phyloP scores from a whole-genome alignment of 2,888 invertebrate genomes.

The Pachymerium ferrugineum region DNA sequence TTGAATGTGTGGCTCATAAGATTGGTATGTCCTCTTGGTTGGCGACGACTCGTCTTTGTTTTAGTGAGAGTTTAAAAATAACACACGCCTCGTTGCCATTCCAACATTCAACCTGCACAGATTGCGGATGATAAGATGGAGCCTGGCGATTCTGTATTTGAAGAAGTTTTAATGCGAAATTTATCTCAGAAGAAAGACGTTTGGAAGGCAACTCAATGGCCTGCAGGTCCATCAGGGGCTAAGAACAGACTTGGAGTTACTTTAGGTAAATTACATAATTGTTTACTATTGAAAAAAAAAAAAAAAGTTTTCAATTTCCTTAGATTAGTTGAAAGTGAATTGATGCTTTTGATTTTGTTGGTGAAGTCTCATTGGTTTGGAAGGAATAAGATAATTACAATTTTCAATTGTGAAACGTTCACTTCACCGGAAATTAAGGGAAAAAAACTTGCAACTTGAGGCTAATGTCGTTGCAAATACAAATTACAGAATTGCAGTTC shows the following conservation, averaged over 20 bases:
- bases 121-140: not conserved
- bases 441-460: too few relatives aligned
- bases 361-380: too few relatives aligned
- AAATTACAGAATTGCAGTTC: too few relatives aligned
- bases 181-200: slow-evolving; percentile 27
- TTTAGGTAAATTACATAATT: not conserved
- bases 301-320: too few relatives aligned
- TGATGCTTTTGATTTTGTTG: not conserved
- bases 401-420: too few relatives aligned
- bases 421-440: too few relatives aligned
- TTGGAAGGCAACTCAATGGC: slow-evolving; percentile 30
- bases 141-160: slow-evolving; percentile 28
- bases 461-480: too few relatives aligned
- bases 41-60: not conserved
- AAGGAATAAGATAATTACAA: too few relatives aligned
- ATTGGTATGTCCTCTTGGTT: not conserved
- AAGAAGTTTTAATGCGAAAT: slow-evolving; percentile 17
- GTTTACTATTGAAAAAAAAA: not conserved
- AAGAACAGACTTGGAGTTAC: not conserved
- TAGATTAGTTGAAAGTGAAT: too few relatives aligned
- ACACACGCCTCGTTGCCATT: not conserved
- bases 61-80: not conserved
- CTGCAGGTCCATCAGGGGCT: not conserved
- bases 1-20: not conserved
- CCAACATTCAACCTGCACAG: not conserved